These are phyloP conservation scores for Tenualosa ilisha DNA, from an alignment of 2,797 vertebrate species.

Conservation along the genomic window DNA sequence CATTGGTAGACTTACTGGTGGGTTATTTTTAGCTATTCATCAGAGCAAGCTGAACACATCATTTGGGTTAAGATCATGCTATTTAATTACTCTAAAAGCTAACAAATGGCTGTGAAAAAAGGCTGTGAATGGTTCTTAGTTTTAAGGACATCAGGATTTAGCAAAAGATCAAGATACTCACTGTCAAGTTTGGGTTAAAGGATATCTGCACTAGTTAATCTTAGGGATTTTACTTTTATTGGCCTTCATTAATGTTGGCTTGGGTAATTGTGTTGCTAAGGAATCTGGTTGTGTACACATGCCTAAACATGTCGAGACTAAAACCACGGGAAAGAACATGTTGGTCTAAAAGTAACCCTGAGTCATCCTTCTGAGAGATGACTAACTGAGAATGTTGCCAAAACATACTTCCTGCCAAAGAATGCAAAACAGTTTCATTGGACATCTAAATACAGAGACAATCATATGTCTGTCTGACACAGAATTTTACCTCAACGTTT, in stretches of 20 bases:
- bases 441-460: neutral
- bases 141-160: neutral
- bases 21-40: neutral
- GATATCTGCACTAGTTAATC: neutral
- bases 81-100: conserved; percentile 2
- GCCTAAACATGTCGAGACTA: conserved; percentile 57
- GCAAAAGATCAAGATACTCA: neutral
- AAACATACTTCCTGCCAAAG: neutral
- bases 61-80: neutral
- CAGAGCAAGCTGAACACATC: neutral
- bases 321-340: conserved; percentile 39
- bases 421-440: neutral
- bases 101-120: neutral
- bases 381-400: neutral
- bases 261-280: conserved; percentile 25
- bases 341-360: conserved; percentile 47
- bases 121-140: neutral
- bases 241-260: conserved; percentile 3
- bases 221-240: conserved; percentile 18
- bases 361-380: conserved; percentile 41
- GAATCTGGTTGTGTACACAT: conserved; percentile 43
- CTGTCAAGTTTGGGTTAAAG: neutral
- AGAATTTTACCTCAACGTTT: neutral
- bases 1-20: neutral
- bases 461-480: neutral